phyloP scores from a whole-genome alignment of 30 jellyfish, hydroid and myxozoan genomes.

The Pseudorhiza aurosa region DNA sequence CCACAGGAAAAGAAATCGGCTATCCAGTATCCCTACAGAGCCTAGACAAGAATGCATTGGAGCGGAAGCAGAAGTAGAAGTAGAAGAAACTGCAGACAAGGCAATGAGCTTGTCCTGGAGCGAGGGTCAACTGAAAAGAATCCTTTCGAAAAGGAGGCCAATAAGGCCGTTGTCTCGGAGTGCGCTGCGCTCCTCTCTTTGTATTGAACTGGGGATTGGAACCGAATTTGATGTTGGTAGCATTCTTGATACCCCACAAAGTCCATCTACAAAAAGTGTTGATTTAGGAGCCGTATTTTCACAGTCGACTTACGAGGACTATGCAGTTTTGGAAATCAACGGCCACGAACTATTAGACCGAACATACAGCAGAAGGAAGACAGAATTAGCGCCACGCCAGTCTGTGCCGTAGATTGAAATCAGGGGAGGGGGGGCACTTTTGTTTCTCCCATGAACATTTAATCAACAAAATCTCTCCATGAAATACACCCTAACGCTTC shows the following conservation, averaged over 20 bases:
- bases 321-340: constrained; percentile 70
- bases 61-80: constrained; percentile 71
- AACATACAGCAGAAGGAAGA: constrained; percentile 9
- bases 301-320: constrained; percentile 55
- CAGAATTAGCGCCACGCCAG: constrained; percentile 3
- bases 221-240: constrained; percentile 84
- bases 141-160: constrained; percentile 27
- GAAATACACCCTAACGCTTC: too few species aligned
- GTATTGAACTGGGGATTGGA: constrained; percentile 88
- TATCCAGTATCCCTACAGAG: constrained; percentile 30
- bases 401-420: not conserved
- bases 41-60: constrained; percentile 91
- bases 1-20: constrained; percentile 68
- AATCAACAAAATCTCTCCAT: too few species aligned
- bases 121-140: constrained; percentile 51
- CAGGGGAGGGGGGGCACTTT: not conserved
- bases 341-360: constrained; percentile 67
- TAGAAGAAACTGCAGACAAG: constrained; percentile 23
- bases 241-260: constrained; percentile 64
- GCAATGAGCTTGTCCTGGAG: constrained; percentile 61
- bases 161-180: constrained; percentile 49
- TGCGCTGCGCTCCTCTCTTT: constrained; percentile 73
- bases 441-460: not conserved
- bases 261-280: constrained; percentile 92
- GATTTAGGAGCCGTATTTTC: constrained; percentile 85